phyloP scores from a whole-genome alignment of 2,888 invertebrate genomes.

The Macrophya annulata region DNA sequence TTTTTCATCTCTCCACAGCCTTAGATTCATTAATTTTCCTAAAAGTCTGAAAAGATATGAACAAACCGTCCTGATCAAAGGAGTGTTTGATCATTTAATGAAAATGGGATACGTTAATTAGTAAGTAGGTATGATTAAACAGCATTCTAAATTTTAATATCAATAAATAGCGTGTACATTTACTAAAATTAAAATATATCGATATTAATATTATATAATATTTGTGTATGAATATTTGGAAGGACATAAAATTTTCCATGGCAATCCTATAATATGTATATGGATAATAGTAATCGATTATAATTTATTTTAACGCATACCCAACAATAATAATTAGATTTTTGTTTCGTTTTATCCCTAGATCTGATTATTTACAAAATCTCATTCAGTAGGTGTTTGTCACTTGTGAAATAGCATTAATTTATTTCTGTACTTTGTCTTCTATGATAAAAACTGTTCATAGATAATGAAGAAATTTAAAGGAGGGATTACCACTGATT shows the following conservation, averaged over 20 bases:
- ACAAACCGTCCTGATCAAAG: neutral
- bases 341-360: neutral
- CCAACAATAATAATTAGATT: conserved; percentile 26
- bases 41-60: neutral
- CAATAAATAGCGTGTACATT: conserved; percentile 52
- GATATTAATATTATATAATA: conserved; percentile 39
- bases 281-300: conserved; percentile 8
- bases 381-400: neutral
- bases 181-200: conserved; percentile 44
- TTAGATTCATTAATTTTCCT: neutral
- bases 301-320: conserved; percentile 17
- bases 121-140: conserved; percentile 27
- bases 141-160: conserved; percentile 51
- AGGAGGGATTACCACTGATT: neutral
- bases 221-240: conserved; percentile 36
- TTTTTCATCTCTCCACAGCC: neutral
- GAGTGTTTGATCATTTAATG: neutral
- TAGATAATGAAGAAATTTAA: neutral
- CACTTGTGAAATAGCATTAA: conserved; percentile 11
- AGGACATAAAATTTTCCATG: conserved; percentile 41
- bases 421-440: conserved; percentile 4
- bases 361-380: conserved; percentile 21
- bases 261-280: neutral
- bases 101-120: neutral
- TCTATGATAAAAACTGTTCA: neutral